Conservation (phyloP, 2,797 vertebrate species). For the Lerista edwardsae region DNA sequence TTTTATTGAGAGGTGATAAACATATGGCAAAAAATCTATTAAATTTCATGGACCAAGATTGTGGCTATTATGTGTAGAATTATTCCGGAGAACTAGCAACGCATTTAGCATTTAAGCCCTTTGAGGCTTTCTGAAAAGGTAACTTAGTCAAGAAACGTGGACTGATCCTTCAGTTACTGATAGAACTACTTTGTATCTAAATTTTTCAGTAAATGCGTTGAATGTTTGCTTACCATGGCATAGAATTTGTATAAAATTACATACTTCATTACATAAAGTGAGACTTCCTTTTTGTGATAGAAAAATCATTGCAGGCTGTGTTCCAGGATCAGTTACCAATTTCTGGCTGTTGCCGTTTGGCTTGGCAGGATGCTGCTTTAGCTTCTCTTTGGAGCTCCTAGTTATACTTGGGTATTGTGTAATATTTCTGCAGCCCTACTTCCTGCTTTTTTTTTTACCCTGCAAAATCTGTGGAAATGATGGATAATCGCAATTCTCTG, state of each 20-base stretch:
- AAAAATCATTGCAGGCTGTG: conserved; percentile 51
- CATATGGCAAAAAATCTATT: neutral
- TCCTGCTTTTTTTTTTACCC: conserved; percentile 42
- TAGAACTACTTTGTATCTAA: neutral
- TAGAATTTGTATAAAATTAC: too few species aligned
- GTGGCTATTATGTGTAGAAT: neutral
- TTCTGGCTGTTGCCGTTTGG: conserved; percentile 73
- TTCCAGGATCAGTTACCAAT: conserved; percentile 77
- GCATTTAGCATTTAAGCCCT: conserved; percentile 60
- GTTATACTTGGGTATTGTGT: conserved; percentile 51
- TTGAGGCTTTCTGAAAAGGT: conserved; percentile 65
- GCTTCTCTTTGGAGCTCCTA: conserved; percentile 69
- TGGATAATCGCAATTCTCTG: conserved; percentile 20
- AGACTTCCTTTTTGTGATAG: conserved; percentile 28
- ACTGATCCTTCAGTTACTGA: conserved; percentile 75
- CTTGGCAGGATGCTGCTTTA: conserved; percentile 72
- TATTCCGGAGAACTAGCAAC: conserved; percentile 57
- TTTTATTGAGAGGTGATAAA: neutral
- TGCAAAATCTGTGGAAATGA: conserved; percentile 31
- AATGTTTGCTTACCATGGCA: conserved; percentile 11
- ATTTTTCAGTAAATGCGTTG: neutral
- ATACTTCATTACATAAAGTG: conserved; percentile 11
- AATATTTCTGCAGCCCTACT: conserved; percentile 56
- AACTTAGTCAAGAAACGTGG: conserved; percentile 71
- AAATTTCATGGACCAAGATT: neutral